phyloP scores from a whole-genome alignment of 1,140 invertebrate genomes.

The Lordiphosa clarofinis region DNA sequence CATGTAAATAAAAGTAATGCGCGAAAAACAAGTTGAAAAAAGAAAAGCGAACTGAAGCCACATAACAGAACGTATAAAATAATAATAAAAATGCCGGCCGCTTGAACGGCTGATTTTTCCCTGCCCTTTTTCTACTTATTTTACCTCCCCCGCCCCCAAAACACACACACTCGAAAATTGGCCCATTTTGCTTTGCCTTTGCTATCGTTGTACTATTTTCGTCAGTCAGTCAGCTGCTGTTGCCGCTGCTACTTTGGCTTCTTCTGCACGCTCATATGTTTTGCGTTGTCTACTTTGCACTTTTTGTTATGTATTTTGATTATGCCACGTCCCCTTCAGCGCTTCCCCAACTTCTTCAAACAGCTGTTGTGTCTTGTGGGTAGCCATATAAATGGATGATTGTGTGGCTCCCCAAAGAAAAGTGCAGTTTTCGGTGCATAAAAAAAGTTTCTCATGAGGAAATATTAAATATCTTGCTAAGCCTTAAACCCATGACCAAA shows the following conservation, averaged over 20 bases:
- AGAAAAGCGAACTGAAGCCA: constrained; percentile 52
- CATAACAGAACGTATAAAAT: constrained; percentile 70
- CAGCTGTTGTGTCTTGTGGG: neutral
- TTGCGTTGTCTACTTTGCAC: constrained; percentile 31
- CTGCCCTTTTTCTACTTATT: neutral
- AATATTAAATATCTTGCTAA: no score
- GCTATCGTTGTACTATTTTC: constrained; percentile 67
- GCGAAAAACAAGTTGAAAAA: constrained; percentile 41
- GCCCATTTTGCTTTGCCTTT: constrained; percentile 46
- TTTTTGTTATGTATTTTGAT: constrained; percentile 63
- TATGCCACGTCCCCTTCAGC: constrained; percentile 27
- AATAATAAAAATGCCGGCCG: constrained; percentile 76
- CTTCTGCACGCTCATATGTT: constrained; percentile 49
- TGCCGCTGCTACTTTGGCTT: constrained; percentile 35
- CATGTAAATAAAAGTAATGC: constrained; percentile 75
- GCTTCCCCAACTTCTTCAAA: constrained; percentile 46
- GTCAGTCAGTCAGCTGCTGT: constrained; percentile 50
- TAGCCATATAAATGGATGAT: no score
- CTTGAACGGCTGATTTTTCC: constrained; percentile 67
- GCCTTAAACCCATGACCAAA: no score
- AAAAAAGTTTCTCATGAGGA: no score
- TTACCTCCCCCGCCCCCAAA: constrained; percentile 24
- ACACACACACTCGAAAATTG: constrained; percentile 36
- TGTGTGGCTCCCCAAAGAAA: no score
- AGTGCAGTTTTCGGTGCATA: no score